A percentile compares a stretch with the other conserved stretches of the same genome.
These are phyloP conservation scores for Rhinolophus sinicus DNA, from an alignment of 2,113 vertebrate species.

Conservation along the genomic window DNA sequence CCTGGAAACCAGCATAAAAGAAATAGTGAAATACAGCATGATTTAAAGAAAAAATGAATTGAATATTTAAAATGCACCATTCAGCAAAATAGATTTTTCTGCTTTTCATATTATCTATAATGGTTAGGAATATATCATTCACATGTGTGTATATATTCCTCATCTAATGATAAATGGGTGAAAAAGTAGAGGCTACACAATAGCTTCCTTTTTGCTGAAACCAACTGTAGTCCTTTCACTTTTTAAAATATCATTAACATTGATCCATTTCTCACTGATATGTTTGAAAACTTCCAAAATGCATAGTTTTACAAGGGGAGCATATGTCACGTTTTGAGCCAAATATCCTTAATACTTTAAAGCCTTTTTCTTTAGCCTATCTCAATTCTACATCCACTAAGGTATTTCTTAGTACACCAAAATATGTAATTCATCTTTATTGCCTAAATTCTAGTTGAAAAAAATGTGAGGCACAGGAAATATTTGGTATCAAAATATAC, in stretches of 20 bases:
- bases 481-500: not conserved
- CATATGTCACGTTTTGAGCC: not conserved
- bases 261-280: not conserved
- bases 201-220: not conserved
- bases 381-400: not conserved
- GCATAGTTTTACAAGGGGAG: not conserved
- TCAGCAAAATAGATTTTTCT: not conserved
- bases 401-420: not conserved
- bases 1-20: not conserved
- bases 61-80: not conserved
- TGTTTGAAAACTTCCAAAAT: constrained; percentile 26
- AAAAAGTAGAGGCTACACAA: not conserved
- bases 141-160: not conserved
- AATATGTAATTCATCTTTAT: not conserved
- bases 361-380: not conserved
- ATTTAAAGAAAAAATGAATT: not conserved
- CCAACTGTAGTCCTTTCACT: not conserved
- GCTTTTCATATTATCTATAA: not conserved
- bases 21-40: not conserved
- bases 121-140: not conserved
- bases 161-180: not conserved
- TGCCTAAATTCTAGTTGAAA: not conserved
- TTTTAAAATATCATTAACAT: not conserved
- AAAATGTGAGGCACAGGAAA: not conserved
- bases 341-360: not conserved